Evolutionary conservation across 2,113 vertebrate species (phyloP).

Genomic region (Aspiorhynchus laticeps): DNA sequence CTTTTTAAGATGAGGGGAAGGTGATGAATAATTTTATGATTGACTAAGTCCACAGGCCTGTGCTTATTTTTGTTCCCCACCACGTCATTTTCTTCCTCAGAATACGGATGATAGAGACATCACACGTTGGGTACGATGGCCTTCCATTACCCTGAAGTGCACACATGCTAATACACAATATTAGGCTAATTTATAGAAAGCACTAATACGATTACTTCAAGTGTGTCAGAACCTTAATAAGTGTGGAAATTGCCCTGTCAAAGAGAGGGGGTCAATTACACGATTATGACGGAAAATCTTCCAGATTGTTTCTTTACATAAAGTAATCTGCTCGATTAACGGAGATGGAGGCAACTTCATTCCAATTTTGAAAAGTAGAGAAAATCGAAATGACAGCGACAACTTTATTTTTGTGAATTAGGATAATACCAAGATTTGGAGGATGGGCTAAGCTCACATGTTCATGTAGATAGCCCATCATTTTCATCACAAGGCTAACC

Average conservation of each 20-base stretch:
- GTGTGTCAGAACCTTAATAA: slow-evolving; percentile 85
- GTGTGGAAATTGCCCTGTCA: slow-evolving; percentile 86
- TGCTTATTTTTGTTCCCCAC: neutral
- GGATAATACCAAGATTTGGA: slow-evolving; percentile 77
- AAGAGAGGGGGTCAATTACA: slow-evolving; percentile 78
- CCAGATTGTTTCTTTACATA: slow-evolving; percentile 81
- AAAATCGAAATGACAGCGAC: slow-evolving; percentile 77
- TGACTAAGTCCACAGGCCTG: slow-evolving; percentile 53
- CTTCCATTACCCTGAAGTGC: slow-evolving; percentile 65
- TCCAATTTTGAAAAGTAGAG: slow-evolving; percentile 71
- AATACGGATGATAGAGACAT: slow-evolving; percentile 71
- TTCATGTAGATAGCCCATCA: slow-evolving; percentile 72
- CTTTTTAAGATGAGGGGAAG: slow-evolving; percentile 16
- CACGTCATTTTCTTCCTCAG: slow-evolving; percentile 58
- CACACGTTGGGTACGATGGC: slow-evolving; percentile 62
- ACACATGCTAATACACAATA: slow-evolving; percentile 66
- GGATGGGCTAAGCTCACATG: slow-evolving; percentile 75
- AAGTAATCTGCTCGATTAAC: slow-evolving; percentile 80
- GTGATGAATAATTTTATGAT: slow-evolving; percentile 53
- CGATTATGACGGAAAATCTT: slow-evolving; percentile 74
- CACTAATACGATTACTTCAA: slow-evolving; percentile 84
- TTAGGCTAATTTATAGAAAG: slow-evolving; percentile 78
- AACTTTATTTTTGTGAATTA: slow-evolving; percentile 78
- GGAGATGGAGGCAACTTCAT: slow-evolving; percentile 73
- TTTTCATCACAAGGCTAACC: slow-evolving; percentile 63